Percentiles rank a stretch among this genome's conserved stretches.
phyloP scores from a whole-genome alignment of 1,140 invertebrate genomes.

The Halictus rubicundus region DNA sequence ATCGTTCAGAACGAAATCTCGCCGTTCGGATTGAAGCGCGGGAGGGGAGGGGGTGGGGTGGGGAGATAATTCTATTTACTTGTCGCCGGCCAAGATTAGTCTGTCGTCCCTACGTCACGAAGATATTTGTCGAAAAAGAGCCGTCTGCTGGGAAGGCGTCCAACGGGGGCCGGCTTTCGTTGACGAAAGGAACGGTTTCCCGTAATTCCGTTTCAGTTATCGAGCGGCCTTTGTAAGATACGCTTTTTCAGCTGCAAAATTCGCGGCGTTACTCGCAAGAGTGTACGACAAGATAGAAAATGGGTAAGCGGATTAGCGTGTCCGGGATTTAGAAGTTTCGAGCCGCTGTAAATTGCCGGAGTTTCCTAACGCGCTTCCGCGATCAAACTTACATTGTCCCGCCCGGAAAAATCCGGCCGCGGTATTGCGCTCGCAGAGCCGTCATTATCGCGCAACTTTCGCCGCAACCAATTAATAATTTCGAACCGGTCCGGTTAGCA shows the following conservation, averaged over 20 bases:
- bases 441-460: conserved; percentile 2
- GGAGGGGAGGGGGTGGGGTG: too few species aligned
- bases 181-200: not conserved
- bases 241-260: conserved; percentile 31
- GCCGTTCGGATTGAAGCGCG: too few species aligned
- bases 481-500: too few species aligned
- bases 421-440: not conserved
- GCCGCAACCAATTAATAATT: not conserved
- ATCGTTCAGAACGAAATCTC: too few species aligned
- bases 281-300: conserved; percentile 19
- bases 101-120: not conserved
- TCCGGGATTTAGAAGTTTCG: conserved; percentile 38
- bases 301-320: conserved; percentile 42
- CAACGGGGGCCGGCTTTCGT: not conserved
- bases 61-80: too few species aligned
- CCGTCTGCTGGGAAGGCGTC: not conserved
- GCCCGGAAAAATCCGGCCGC: not conserved
- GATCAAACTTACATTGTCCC: conserved; percentile 1
- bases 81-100: too few species aligned
- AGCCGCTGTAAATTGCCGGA: conserved; percentile 37
- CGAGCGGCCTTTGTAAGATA: conserved; percentile 22
- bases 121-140: not conserved
- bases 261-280: conserved; percentile 28
- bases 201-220: conserved; percentile 30
- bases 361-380: conserved; percentile 18